Evolutionary conservation across 2,888 invertebrate species (phyloP), one percentile per base, ranked within the genome.

Genomic region (Acleris laterana): DNA sequence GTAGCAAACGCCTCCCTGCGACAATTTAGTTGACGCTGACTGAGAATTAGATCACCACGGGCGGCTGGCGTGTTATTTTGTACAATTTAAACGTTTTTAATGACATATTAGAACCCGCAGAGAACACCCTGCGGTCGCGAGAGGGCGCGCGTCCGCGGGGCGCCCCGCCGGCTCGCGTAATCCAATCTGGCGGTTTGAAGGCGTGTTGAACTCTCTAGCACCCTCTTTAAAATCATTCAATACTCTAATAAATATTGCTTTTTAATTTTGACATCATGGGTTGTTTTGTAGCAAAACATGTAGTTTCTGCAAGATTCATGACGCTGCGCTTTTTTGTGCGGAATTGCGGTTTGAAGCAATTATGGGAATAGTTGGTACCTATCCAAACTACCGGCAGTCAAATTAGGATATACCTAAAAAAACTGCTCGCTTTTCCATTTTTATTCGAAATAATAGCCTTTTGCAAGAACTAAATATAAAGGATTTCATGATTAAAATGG

Each of bases 121-220:
- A 84, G 90, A 63, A 84, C 89, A 87, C 89, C 90, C 88, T 91
- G 90, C 73, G 90, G 90, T 90, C 81, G 71, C 58, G 70, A 70
- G 77, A 20, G 16, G 44, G 32, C 50, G 63, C 82, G 68, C 67
- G 61, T 38, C 77, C 77, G 87, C 89, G 79, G 72, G 61, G 68
- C 70, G 69, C 55, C 61, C 62, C 68, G 64, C 70, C 60, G 65
- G 68, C 55, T 56, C 49, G 49, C 69, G 68, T 69, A 71, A 70
- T 70, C 69, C 61, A 68, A 68, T 72, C 73, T 71, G 52, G 55
- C 65, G 77, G 76, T 76, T 77, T 73, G 68, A 70, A 71, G 72
- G 74, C 69, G 71, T 68, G 73, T 67, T 72, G 71, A 68, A 65
- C 70, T 69, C 66, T 66, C 68, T 60, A 67, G 71, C 63, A 62